Percentiles rank a stretch among this genome's conserved stretches.
These are phyloP conservation scores for Ramphastos sulfuratus DNA, from an alignment of 2,113 vertebrate genomes.

Conservation along the genomic window DNA sequence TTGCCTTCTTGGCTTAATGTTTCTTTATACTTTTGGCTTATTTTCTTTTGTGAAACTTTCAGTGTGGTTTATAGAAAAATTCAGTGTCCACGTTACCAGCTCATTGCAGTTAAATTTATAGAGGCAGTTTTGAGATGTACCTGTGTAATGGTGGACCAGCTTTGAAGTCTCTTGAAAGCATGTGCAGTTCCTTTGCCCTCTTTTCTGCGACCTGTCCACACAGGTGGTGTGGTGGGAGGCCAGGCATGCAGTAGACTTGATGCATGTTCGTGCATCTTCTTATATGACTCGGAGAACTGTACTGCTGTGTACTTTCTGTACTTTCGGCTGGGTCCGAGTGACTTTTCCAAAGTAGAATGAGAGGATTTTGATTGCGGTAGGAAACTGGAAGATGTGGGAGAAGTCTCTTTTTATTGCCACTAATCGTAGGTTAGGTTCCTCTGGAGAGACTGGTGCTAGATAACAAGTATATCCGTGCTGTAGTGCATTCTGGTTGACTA, in stretches of 20 bases:
- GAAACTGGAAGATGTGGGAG: background rate
- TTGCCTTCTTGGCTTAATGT: background rate
- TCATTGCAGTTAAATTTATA: background rate
- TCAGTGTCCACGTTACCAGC: background rate
- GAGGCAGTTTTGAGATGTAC: background rate
- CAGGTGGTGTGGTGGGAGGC: fast-evolving
- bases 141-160: background rate
- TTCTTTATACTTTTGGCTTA: background rate
- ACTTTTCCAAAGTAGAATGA: background rate
- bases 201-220: fast-evolving
- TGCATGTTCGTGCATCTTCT: fast-evolving
- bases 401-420: background rate
- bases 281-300: background rate
- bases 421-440: background rate
- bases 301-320: fast-evolving
- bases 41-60: background rate
- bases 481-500: background rate
- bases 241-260: fast-evolving
- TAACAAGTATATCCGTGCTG: background rate
- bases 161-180: fast-evolving
- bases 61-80: background rate
- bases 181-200: background rate
- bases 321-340: background rate
- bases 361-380: background rate
- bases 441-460: background rate